Evolutionary conservation across 1,140 invertebrate genomes (phyloP).

Genomic region (Cotesia glomerata): DNA sequence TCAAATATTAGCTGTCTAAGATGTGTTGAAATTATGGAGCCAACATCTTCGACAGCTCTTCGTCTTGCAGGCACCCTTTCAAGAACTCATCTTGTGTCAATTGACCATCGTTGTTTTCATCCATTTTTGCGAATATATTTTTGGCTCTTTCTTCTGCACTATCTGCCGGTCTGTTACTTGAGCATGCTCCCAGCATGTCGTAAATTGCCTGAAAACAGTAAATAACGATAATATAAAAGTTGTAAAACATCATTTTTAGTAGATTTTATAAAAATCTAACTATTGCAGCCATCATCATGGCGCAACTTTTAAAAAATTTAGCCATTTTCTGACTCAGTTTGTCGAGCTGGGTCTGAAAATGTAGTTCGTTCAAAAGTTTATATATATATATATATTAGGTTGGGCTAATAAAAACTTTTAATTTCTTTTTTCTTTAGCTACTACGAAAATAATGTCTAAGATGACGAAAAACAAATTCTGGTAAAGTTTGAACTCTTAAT

Average conservation of each 20-base stretch:
- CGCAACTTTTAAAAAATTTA: too few species aligned
- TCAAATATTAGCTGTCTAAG: conserved; percentile 27
- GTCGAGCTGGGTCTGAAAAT: too few species aligned
- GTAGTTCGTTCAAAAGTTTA: too few species aligned
- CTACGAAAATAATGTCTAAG: too few species aligned
- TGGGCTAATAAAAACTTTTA: too few species aligned
- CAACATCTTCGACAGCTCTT: conserved; percentile 94
- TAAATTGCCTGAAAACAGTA: conserved; percentile 86
- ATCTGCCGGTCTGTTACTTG: conserved; percentile 88
- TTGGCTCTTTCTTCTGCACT: conserved; percentile 95
- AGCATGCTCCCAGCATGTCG: conserved; percentile 96
- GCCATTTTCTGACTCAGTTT: too few species aligned
- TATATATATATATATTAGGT: too few species aligned
- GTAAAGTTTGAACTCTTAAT: too few species aligned
- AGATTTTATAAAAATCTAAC: too few species aligned
- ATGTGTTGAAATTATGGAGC: conserved; percentile 76
- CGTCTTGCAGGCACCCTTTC: conserved; percentile 97
- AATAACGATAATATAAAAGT: not conserved
- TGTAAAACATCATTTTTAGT: not conserved
- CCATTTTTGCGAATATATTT: conserved; percentile 99
- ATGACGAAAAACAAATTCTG: too few species aligned
- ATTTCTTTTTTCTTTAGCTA: too few species aligned
- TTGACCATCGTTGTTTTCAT: conserved; percentile 97
- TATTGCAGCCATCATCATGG: too few species aligned
- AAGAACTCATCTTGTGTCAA: conserved; percentile 98